A percentile compares a stretch with the other conserved stretches of the same genome.
phyloP scores from a whole-genome alignment of 1,140 invertebrate species.

The Lepidurus packardi region DNA sequence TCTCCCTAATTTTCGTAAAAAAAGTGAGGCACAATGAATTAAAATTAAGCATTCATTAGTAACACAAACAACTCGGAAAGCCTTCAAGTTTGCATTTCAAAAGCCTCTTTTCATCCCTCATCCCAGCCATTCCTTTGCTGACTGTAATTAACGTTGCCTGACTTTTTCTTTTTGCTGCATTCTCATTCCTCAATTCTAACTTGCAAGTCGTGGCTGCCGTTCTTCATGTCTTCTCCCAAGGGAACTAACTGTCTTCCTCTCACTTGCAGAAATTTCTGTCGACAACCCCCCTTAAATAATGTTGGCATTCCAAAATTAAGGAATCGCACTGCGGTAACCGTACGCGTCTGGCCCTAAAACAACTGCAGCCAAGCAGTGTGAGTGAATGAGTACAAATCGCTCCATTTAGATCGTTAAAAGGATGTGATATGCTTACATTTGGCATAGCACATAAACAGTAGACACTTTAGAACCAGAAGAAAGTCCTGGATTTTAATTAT shows the following conservation, averaged over 20 bases:
- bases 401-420: no score
- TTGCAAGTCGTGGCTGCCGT: constrained; percentile 8
- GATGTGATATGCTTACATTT: no score
- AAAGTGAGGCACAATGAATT: not conserved
- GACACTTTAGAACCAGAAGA: no score
- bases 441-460: no score
- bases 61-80: not conserved
- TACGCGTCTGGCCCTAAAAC: no score
- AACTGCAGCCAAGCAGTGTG: no score
- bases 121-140: not conserved
- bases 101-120: not conserved
- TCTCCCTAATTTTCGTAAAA: constrained; percentile 40
- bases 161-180: not conserved
- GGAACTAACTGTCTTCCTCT: not conserved
- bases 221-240: not conserved
- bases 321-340: no score
- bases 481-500: no score
- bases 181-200: not conserved
- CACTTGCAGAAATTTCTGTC: no score
- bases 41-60: constrained; percentile 16
- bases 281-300: no score
- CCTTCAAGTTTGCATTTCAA: constrained; percentile 2
- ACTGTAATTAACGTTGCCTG: not conserved
- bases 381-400: no score
- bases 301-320: no score